Base-by-base conservation (phyloP, 2,113 vertebrate species). In the Trinectes maculatus region DNA sequence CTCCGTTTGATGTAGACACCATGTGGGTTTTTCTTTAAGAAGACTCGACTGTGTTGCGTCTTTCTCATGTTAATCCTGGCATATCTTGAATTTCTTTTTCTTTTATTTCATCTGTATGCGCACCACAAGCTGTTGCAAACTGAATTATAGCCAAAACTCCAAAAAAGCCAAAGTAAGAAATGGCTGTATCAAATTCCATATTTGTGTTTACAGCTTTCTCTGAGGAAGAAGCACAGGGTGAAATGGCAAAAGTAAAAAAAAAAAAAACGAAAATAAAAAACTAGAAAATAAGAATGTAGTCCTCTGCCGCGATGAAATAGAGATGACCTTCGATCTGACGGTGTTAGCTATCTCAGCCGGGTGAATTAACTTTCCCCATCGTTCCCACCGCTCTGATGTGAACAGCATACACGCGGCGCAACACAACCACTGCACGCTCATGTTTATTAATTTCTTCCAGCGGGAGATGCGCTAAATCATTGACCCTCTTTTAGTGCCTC, bases 401-500 rank as follows among this genome's bases (percentile, higher is more conserved):
- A 79, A 57, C 39, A 33, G 46, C 78, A 28, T 44, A 43, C 69
- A 55, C 24, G 55, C 73, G n/a, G n/a, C 63, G 44, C 71, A 31
- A 59, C 53, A 21, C 77, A 80, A 8, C 39, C 65, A n/a, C 55
- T 18, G 52, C 75, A 29, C 61, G 24, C 83, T 89, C 84, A 87
- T 88, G 82, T 89, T 89, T 89, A 89, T 91, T 91, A 72, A 89
- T 89, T 79, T 81, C 66, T 60, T 52, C 55, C 71, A 54, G 68
- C n/a, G 5, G 48, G 78, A 61, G 64, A 70, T 85, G 78, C 24
- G 28, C 70, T 89, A 85, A 89, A 89, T 85, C 86, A 85, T 54
- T 89, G 85, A 89, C 89, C 87, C 85, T 79, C 62, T 85, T 88
- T 74, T 80, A 52, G 77, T 74, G 72, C 82, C 65, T 71, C 8